Conservation (phyloP, 2,113 vertebrate species). For the Gallinago paraguaiae region DNA sequence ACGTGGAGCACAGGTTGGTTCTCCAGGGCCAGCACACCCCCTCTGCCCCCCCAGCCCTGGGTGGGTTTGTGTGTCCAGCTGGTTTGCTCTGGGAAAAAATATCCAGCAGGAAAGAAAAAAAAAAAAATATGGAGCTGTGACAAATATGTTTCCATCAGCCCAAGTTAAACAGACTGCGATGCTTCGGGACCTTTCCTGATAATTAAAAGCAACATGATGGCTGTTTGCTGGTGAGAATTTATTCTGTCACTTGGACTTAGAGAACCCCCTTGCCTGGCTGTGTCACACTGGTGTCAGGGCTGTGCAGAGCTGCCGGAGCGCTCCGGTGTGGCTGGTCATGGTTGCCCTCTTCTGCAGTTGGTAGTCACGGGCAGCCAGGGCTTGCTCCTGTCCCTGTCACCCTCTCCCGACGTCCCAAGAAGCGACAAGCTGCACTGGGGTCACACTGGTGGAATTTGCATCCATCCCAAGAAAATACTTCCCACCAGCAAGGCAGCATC, state of each 20-base stretch:
- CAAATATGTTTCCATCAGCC: neutral
- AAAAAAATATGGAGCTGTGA: neutral
- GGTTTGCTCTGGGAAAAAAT: neutral
- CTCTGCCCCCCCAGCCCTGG: rapidly evolving
- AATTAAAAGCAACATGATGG: slow-evolving; percentile 6
- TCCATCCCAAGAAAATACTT: neutral
- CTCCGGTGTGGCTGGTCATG: neutral
- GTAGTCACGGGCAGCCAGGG: neutral
- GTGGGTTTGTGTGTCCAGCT: neutral
- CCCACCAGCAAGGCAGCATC: neutral
- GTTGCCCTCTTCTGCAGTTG: neutral
- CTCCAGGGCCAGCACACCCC: neutral
- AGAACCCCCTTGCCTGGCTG: neutral
- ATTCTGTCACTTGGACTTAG: neutral
- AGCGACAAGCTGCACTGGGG: rapidly evolving
- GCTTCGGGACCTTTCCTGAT: neutral
- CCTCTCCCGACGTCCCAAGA: rapidly evolving
- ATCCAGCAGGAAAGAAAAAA: neutral
- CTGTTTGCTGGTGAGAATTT: slow-evolving; percentile 36
- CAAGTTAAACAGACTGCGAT: neutral
- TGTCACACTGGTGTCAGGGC: neutral
- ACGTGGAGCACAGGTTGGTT: rapidly evolving
- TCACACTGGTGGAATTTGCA: neutral
- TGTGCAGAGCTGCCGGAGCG: neutral
- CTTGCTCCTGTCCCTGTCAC: neutral